Evolutionary conservation across 2,888 invertebrate genomes (phyloP).

Genomic region (Tyria jacobaeae): DNA sequence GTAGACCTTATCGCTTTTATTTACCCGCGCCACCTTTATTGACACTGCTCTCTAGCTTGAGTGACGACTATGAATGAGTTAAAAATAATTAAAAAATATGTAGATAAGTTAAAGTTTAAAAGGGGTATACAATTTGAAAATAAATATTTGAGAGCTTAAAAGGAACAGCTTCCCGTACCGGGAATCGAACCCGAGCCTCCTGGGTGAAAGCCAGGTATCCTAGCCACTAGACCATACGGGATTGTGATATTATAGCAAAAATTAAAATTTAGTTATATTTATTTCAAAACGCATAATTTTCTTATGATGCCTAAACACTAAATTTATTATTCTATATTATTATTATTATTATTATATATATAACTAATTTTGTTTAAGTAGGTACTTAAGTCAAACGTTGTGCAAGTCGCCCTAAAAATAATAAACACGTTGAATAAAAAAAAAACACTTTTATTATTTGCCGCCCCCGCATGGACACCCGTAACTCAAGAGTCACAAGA

Average conservation of each 20-base stretch:
- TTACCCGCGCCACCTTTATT: constrained; percentile 56
- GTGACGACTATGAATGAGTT: constrained; percentile 20
- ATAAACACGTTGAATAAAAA: too few species aligned
- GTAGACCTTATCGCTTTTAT: constrained; percentile 51
- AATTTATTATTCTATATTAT: too few species aligned
- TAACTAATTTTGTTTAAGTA: too few species aligned
- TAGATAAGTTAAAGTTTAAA: background rate
- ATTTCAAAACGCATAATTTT: background rate
- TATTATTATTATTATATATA: too few species aligned
- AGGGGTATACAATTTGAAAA: background rate
- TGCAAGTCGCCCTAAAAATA: too few species aligned
- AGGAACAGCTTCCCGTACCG: constrained; percentile 86
- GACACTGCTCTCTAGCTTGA: constrained; percentile 51
- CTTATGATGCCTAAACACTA: too few species aligned
- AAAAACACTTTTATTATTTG: too few species aligned
- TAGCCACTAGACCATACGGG: constrained; percentile 90
- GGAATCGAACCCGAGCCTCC: constrained; percentile 92
- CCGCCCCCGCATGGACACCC: too few species aligned
- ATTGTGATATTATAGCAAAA: constrained; percentile 28
- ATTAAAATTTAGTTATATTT: background rate
- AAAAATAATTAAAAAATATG: constrained; percentile 10
- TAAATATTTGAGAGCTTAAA: background rate
- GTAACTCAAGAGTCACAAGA: too few species aligned
- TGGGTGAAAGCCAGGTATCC: constrained; percentile 91
- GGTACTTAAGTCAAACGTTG: too few species aligned